These are phyloP conservation scores for Leptoteleia sp. DNA, from an alignment of 1,140 invertebrate species.

Conservation along the genomic window DNA sequence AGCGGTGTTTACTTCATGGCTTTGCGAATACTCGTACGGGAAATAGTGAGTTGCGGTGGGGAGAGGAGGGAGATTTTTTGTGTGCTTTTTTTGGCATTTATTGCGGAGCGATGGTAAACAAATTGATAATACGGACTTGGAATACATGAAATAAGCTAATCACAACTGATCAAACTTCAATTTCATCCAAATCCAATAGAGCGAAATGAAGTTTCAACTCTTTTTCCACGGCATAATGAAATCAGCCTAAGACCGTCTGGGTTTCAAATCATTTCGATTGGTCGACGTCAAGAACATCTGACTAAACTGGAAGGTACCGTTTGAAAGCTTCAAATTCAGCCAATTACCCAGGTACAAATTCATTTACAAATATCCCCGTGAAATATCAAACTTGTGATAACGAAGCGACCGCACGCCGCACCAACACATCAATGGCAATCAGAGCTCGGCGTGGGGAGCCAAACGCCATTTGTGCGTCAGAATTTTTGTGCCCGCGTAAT, in stretches of 20 bases:
- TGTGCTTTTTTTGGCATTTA: no score
- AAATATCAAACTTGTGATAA: slow-evolving; percentile 33
- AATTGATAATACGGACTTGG: no score
- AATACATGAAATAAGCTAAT: no score
- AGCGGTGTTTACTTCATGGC: no score
- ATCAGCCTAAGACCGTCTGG: background rate
- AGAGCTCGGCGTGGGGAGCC: slow-evolving; percentile 2
- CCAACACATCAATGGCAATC: slow-evolving; percentile 13
- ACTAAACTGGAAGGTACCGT: slow-evolving; percentile 11
- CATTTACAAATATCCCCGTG: slow-evolving; percentile 24
- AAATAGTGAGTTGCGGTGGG: no score
- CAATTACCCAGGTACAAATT: slow-evolving; percentile 18
- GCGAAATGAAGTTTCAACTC: background rate
- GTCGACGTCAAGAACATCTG: slow-evolving; percentile 15
- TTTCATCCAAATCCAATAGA: no score
- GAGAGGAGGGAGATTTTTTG: no score
- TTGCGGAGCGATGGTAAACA: no score
- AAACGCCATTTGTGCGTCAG: background rate
- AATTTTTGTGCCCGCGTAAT: slow-evolving; percentile 32
- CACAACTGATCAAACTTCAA: no score
- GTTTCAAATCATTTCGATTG: slow-evolving; percentile 3
- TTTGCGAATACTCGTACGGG: no score
- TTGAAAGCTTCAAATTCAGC: slow-evolving; percentile 6
- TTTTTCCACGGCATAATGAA: background rate
- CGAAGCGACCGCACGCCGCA: slow-evolving; percentile 12